Evolutionary conservation across 2,888 invertebrate species (phyloP).

Genomic region (Agonopterix subpropinquella): DNA sequence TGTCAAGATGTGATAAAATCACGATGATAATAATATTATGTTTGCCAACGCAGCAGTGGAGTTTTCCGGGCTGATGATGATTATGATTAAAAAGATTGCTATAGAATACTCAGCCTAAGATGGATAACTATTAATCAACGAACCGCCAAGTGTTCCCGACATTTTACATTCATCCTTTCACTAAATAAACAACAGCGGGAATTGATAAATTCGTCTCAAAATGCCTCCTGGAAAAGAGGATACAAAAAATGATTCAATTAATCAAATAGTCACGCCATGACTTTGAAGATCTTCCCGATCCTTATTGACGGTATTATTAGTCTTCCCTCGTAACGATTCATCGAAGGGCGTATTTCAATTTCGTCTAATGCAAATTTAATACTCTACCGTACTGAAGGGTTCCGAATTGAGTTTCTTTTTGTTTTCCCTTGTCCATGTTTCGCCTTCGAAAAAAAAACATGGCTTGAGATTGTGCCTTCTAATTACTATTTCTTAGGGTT

Average conservation of each 20-base stretch:
- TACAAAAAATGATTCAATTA: slow-evolving; percentile 68
- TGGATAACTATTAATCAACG: not conserved
- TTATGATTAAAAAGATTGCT: too few relatives aligned
- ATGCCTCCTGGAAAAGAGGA: slow-evolving; percentile 27
- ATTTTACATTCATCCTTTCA: slow-evolving; percentile 2
- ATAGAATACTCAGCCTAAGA: too few relatives aligned
- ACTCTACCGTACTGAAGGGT: slow-evolving; percentile 58
- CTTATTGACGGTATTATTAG: slow-evolving; percentile 70
- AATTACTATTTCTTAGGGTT: slow-evolving; percentile 51
- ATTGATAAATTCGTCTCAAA: slow-evolving; percentile 29
- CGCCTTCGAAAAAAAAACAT: slow-evolving; percentile 16
- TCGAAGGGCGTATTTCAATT: slow-evolving; percentile 73
- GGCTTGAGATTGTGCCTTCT: slow-evolving; percentile 20
- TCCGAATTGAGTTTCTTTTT: slow-evolving; percentile 58
- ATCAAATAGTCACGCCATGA: slow-evolving; percentile 69
- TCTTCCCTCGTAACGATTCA: slow-evolving; percentile 62
- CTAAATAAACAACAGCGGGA: slow-evolving; percentile 10
- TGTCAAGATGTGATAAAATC: too few relatives aligned
- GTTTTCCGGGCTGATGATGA: too few relatives aligned
- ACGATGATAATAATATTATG: too few relatives aligned
- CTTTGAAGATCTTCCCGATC: slow-evolving; percentile 55
- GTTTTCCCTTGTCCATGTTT: slow-evolving; percentile 45
- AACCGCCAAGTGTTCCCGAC: slow-evolving; percentile 1
- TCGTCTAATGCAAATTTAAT: slow-evolving; percentile 74
- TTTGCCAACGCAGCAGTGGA: too few relatives aligned